phyloP scores from a whole-genome alignment of 2,797 vertebrate genomes.

The Threskiornis aethiopicus region DNA sequence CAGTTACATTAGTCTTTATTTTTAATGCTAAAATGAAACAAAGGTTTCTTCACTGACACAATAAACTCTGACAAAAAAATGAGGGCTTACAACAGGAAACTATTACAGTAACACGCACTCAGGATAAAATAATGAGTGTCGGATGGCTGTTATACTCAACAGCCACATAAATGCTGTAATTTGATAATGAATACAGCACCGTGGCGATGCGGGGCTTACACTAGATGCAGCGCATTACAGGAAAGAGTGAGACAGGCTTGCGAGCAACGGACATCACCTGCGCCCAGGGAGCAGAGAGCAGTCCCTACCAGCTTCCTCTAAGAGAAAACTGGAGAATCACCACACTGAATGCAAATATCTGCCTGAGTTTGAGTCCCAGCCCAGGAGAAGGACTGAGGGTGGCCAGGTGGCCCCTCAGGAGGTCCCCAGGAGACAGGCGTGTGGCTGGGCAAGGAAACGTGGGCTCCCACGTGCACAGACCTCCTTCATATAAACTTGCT shows the following conservation, averaged over 20 bases:
- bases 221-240: not conserved
- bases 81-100: not conserved
- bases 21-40: not conserved
- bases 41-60: not conserved
- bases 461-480: rapidly evolving
- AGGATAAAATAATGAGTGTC: not conserved
- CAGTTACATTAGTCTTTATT: not conserved
- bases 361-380: not conserved
- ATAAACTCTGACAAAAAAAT: constrained; percentile 36
- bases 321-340: not conserved
- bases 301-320: rapidly evolving
- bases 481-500: too few species aligned
- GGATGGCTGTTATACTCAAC: not conserved
- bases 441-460: rapidly evolving
- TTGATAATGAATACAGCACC: not conserved
- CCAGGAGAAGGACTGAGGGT: not conserved
- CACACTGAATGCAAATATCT: rapidly evolving
- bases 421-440: too few species aligned
- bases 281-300: rapidly evolving
- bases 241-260: too few species aligned
- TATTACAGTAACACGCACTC: not conserved
- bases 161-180: not conserved
- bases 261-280: not conserved
- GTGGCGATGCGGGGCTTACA: not conserved
- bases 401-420: rapidly evolving